These are phyloP conservation scores for Pentamera pediparva DNA, from an alignment of 53 echinoderm and acorn worm genomes.

Conservation along the genomic window DNA sequence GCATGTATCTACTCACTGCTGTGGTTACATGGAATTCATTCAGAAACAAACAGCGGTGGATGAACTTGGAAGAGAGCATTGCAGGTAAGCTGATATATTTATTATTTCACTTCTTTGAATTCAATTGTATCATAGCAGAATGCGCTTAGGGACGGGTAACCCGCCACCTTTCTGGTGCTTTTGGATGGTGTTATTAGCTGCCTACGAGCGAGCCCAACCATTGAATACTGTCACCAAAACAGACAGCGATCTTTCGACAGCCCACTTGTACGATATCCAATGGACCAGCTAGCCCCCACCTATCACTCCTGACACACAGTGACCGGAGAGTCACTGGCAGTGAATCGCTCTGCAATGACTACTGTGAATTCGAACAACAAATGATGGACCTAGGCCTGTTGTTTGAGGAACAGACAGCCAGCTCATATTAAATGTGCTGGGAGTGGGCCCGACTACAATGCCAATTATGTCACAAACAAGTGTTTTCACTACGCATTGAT, in stretches of 20 bases:
- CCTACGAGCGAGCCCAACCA: no score
- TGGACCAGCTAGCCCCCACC: no score
- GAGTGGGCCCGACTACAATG: background rate
- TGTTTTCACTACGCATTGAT: background rate
- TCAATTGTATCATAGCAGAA: no score
- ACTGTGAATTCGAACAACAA: background rate
- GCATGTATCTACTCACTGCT: background rate
- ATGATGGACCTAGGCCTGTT: background rate
- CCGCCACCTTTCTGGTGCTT: no score
- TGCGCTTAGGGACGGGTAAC: no score
- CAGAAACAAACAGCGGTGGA: background rate
- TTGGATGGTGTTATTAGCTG: no score
- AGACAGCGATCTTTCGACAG: no score
- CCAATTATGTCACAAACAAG: background rate
- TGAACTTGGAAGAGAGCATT: background rate
- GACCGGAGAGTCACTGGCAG: background rate
- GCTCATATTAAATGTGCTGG: background rate
- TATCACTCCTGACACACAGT: no score
- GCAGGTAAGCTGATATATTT: background rate
- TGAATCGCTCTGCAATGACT: background rate
- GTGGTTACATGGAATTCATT: background rate
- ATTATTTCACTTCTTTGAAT: no score
- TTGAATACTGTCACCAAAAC: no score
- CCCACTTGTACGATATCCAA: no score
- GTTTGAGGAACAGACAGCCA: background rate